Base-by-base conservation (phyloP, 2,113 vertebrate species). In the Tyto alba region DNA sequence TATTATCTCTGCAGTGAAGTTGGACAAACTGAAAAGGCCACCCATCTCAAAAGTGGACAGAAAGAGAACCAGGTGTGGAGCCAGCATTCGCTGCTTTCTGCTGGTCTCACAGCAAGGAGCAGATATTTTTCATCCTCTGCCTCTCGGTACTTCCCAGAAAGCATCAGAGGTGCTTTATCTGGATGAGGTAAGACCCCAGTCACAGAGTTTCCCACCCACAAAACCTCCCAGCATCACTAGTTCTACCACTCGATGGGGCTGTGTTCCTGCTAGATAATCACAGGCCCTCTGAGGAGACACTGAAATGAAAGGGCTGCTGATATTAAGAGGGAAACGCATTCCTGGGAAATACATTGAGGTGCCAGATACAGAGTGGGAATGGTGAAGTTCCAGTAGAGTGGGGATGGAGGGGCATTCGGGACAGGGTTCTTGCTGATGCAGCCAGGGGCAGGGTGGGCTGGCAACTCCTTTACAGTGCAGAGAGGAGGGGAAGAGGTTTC, bases 1-100 rank as follows among this genome's bases (percentile, higher is more conserved):
- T 68, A 38, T n/a, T 40, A 63, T 55, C 30, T 32, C 52, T 0
- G 0, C 16, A 56, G 32, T 48, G 43, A 32, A 72, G 23, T 0
- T 63, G 47, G 50, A 68, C 26, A 56, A 90, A 66, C 32, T 23
- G 62, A 76, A 90, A 79, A 62, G 20, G 15, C n/a, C 66, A 85
- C 30, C 6, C n/a, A 52, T 20, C 36, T 64, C 66, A 62, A 89
- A 21, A 27, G 6, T 26, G 50, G 53, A 32, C 73, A 79, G 63
- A 73, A 69, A 74, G 8, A 82, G 29, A 88, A 40, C 20, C 11
- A 41, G 43, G 13, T 52, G 21, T 43, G 16, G 10, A 87, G 66
- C 16, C 36, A 85, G 25, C 10, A 69, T 41, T 73, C 4, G 1
- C 22, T 41, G 32, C 45, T 77, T 40, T 27, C 40, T 87, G 21